Conservation (phyloP, 2,888 invertebrate species). For the Eupithecia vulgata region DNA sequence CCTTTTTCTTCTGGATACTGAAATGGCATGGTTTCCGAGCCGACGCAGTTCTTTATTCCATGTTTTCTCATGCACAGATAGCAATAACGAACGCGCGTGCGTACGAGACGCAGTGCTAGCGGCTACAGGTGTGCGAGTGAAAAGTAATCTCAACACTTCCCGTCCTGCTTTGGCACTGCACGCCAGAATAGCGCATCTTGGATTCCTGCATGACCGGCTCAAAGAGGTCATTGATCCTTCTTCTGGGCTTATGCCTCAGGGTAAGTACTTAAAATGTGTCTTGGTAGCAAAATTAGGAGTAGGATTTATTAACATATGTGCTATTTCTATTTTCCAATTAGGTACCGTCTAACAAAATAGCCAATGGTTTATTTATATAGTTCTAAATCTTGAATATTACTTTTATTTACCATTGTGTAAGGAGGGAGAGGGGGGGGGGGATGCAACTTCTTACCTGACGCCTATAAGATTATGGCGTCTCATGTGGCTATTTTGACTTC, state of each 20-base stretch:
- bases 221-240: slow-evolving; percentile 90
- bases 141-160: slow-evolving; percentile 74
- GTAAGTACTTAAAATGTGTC: slow-evolving; percentile 48
- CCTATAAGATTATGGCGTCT: too few relatives aligned
- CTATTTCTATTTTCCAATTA: too few relatives aligned
- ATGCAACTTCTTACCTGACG: too few relatives aligned
- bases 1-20: background rate
- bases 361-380: too few relatives aligned
- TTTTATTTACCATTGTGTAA: too few relatives aligned
- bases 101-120: slow-evolving; percentile 92
- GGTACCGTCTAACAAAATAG: too few relatives aligned
- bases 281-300: background rate
- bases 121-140: slow-evolving; percentile 95
- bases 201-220: slow-evolving; percentile 92
- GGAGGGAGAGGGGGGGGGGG: too few relatives aligned
- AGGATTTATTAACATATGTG: too few relatives aligned
- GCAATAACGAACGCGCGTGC: slow-evolving; percentile 60
- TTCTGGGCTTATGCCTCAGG: slow-evolving; percentile 85
- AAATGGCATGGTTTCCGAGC: background rate
- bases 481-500: too few relatives aligned
- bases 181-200: slow-evolving; percentile 92
- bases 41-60: background rate
- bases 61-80: slow-evolving; percentile 43
- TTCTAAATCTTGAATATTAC: too few relatives aligned
- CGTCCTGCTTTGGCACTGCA: slow-evolving; percentile 86